Evolutionary conservation across 2,888 invertebrate species (phyloP), one percentile per base, ranked within the genome.

Genomic region (Lypha dubia): DNA sequence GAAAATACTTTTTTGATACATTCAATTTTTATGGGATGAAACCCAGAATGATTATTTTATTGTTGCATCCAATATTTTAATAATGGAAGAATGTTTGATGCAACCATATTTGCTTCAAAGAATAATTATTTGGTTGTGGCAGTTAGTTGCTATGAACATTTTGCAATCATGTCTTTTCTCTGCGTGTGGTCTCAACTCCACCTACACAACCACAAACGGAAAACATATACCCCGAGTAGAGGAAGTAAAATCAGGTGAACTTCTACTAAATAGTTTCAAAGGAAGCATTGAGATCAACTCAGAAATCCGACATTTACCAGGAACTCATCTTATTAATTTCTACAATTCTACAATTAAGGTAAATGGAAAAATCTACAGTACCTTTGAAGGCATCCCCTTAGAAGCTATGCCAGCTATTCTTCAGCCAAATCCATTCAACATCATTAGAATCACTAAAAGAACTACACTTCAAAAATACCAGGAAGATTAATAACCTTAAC

Each of bases 131-230:
- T n/a, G n/a, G n/a, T n/a, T n/a, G n/a, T n/a, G n/a, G n/a, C n/a
- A n/a, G n/a, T n/a, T n/a, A n/a, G n/a, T n/a, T n/a, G n/a, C n/a
- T n/a, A n/a, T n/a, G n/a, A n/a, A n/a, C n/a, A n/a, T n/a, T n/a
- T n/a, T n/a, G n/a, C n/a, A n/a, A n/a, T n/a, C n/a, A n/a, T n/a
- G n/a, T n/a, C n/a, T n/a, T n/a, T n/a, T n/a, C n/a, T n/a, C n/a
- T n/a, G n/a, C n/a, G n/a, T n/a, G n/a, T n/a, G n/a, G n/a, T n/a
- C n/a, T n/a, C n/a, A 58, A 56, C 4, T 38, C 76, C 13, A 41
- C 49, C 15, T 77, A 70, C 58, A 70, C 44, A n/a, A 63, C 60
- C 28, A 70, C 24, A n/a, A 77, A 77, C 20, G 68, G 46, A 46
- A 68, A 77, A 15, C 60, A 77, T 46, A 58, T 77, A 46, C 68